Percentiles rank a stretch among this genome's conserved stretches.
Evolutionary conservation across 1,140 invertebrate species (phyloP).

Genomic region (fruit fly (Drosophila melanogaster)): DNA sequence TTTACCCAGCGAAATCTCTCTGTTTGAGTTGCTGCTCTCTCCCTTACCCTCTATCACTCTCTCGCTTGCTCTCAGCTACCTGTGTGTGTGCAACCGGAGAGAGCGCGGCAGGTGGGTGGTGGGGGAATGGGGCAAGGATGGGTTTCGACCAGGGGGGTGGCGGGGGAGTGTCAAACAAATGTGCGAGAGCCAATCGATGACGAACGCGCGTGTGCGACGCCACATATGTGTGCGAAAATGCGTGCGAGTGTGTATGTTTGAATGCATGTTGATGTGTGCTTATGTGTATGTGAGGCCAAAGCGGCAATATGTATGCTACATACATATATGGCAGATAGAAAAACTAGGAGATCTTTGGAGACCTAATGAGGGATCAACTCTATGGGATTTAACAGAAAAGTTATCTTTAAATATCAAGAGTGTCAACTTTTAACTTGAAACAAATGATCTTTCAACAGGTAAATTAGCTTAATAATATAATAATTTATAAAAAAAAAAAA

Average conservation of each 20-base stretch:
- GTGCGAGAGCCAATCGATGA: conserved; percentile 77
- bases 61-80: conserved; percentile 49
- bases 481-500: too few species aligned
- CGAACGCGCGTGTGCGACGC: conserved; percentile 77
- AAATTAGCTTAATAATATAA: too few species aligned
- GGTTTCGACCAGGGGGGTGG: conserved; percentile 4
- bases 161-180: conserved; percentile 54
- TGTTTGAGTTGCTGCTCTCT: conserved; percentile 3
- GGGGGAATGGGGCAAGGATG: conserved; percentile 3
- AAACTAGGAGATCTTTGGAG: not conserved
- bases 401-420: too few species aligned
- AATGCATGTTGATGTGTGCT: conserved; percentile 25
- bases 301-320: conserved; percentile 50
- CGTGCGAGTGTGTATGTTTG: conserved; percentile 18
- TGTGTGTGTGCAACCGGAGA: conserved; percentile 64
- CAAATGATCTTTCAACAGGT: too few species aligned
- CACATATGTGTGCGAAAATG: conserved; percentile 46
- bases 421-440: too few species aligned
- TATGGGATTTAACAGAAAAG: not conserved
- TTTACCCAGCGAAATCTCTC: conserved; percentile 6
- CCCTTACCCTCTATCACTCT: conserved; percentile 1
- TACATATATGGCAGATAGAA: not conserved
- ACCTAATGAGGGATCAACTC: not conserved
- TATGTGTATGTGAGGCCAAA: conserved; percentile 33
- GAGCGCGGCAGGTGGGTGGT: conserved; percentile 51